Percentiles rank a stretch among this genome's conserved stretches.
phyloP scores from a whole-genome alignment of 2,113 vertebrate genomes.

The Pseudolaguvia tuberculata region DNA sequence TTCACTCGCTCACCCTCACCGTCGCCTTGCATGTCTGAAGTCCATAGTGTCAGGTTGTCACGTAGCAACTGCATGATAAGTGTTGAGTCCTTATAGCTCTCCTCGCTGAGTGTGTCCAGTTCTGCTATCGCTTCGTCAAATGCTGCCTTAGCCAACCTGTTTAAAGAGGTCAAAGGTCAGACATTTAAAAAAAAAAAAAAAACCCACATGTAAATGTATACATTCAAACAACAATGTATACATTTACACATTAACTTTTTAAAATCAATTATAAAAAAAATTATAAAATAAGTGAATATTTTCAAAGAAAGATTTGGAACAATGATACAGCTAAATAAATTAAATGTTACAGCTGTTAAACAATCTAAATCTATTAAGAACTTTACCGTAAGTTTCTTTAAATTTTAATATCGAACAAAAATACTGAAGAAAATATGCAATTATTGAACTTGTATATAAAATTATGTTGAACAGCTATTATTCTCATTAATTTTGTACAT shows the following conservation, averaged over 20 bases:
- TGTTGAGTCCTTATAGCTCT: conserved; percentile 98
- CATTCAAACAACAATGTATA: too few species aligned
- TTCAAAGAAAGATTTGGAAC: too few species aligned
- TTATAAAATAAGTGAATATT: too few species aligned
- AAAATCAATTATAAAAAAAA: too few species aligned
- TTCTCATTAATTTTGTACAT: not conserved
- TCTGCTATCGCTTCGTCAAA: conserved; percentile 97
- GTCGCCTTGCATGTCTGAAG: conserved; percentile 98
- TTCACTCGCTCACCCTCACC: conserved; percentile 64
- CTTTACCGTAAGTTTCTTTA: too few species aligned
- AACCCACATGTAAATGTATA: too few species aligned
- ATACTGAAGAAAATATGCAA: not conserved
- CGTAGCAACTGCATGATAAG: conserved; percentile 99
- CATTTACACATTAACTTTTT: too few species aligned
- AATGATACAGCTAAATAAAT: too few species aligned
- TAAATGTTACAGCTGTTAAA: too few species aligned
- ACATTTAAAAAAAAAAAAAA: too few species aligned
- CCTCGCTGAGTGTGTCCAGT: conserved; percentile 97
- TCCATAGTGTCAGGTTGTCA: conserved; percentile 99
- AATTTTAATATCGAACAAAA: too few species aligned
- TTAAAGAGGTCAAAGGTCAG: conserved; percentile 7
- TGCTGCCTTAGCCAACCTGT: conserved; percentile 92
- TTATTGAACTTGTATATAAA: not conserved
- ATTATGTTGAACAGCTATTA: not conserved
- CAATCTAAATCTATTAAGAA: too few species aligned